Percentiles rank a stretch among this genome's conserved stretches.
phyloP scores from a whole-genome alignment of 2,888 invertebrate genomes.

The Hydriomena furcata region DNA sequence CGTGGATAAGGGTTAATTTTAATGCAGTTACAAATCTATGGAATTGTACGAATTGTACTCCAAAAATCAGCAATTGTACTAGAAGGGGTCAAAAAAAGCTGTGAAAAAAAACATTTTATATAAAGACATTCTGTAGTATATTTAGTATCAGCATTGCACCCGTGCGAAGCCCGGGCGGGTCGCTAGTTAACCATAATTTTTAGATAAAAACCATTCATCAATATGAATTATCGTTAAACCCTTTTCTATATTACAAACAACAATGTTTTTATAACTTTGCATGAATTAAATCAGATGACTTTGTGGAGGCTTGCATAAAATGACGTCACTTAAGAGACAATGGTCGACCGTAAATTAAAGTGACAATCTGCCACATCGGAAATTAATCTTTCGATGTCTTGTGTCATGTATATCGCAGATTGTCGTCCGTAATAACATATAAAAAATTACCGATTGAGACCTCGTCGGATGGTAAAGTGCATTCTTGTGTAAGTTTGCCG shows the following conservation, averaged over 20 bases:
- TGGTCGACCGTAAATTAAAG: constrained; percentile 78
- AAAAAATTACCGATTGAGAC: constrained; percentile 76
- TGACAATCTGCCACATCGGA: constrained; percentile 78
- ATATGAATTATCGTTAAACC: constrained; percentile 14
- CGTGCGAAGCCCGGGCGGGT: too few species aligned
- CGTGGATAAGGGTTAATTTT: too few species aligned
- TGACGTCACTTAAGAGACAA: constrained; percentile 78
- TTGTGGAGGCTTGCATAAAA: constrained; percentile 54
- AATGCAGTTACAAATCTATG: too few species aligned
- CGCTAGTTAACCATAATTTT: constrained; percentile 11
- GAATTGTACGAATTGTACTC: too few species aligned
- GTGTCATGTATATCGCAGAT: constrained; percentile 67
- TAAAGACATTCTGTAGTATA: too few species aligned
- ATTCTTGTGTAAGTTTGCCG: constrained; percentile 74
- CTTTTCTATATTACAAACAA: constrained; percentile 18
- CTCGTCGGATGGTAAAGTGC: constrained; percentile 72
- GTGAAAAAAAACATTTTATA: too few species aligned
- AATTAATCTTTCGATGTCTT: constrained; percentile 77
- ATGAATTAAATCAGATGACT: constrained; percentile 60
- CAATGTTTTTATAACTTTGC: constrained; percentile 41
- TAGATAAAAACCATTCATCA: constrained; percentile 14
- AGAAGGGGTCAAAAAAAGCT: too few species aligned
- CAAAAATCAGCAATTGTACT: too few species aligned
- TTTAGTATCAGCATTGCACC: too few species aligned
- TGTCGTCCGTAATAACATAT: constrained; percentile 66